A percentile compares a stretch with the other conserved stretches of the same genome.
These are phyloP conservation scores for Scolanthus callimorphus DNA, from an alignment of 92 coral and sea anemone species.

Conservation along the genomic window DNA sequence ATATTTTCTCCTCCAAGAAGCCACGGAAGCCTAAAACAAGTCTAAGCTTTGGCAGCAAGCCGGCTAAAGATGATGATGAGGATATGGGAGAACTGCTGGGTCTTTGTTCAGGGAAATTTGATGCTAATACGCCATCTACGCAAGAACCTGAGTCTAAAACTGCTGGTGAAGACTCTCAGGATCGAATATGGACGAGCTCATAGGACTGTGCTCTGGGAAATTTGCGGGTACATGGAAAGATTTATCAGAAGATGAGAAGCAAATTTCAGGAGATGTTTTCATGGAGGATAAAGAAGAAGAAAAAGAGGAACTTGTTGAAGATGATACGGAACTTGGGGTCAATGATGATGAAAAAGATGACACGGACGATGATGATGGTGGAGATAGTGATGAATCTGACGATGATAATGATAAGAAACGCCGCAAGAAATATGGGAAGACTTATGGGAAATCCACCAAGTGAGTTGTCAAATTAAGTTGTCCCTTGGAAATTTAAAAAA, in stretches of 20 bases:
- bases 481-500: background rate
- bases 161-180: too few relatives aligned
- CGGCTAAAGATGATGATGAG: slow-evolving; percentile 18
- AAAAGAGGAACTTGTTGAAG: slow-evolving; percentile 9
- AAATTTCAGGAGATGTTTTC: too few relatives aligned
- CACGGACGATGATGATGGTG: slow-evolving; percentile 18
- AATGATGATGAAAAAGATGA: slow-evolving; percentile 25
- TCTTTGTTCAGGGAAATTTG: slow-evolving; percentile 87
- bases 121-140: slow-evolving; percentile 39
- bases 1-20: slow-evolving; percentile 61
- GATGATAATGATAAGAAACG: slow-evolving; percentile 36
- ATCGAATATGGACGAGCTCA: slow-evolving; percentile 54
- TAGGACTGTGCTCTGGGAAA: slow-evolving; percentile 75
- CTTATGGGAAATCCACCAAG: too few relatives aligned
- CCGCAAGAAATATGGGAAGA: slow-evolving; percentile 54
- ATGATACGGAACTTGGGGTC: slow-evolving; percentile 25
- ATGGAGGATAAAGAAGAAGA: slow-evolving; percentile 12
- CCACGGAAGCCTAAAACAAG: slow-evolving; percentile 43
- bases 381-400: slow-evolving; percentile 53
- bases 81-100: slow-evolving; percentile 86
- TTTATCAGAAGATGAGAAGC: too few relatives aligned
- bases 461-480: slow-evolving; percentile 9
- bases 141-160: slow-evolving; percentile 2
- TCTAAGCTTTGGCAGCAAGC: slow-evolving; percentile 27
- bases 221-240: too few relatives aligned